These are phyloP conservation scores for Eristalis arbustorum DNA, from an alignment of 2,888 invertebrate species.

Conservation along the genomic window DNA sequence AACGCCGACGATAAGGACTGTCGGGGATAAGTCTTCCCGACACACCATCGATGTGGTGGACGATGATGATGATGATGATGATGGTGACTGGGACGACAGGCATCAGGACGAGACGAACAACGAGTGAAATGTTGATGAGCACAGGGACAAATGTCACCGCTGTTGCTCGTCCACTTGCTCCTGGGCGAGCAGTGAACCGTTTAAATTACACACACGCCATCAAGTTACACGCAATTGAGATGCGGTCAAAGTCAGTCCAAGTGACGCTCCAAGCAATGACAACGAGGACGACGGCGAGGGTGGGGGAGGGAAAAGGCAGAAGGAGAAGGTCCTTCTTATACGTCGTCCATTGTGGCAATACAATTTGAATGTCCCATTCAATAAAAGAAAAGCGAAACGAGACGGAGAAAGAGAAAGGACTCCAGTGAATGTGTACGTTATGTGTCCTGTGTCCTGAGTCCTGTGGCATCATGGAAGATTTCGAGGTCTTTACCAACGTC, in stretches of 20 bases:
- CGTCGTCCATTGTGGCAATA: constrained; percentile 30
- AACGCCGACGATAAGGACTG: constrained; percentile 11
- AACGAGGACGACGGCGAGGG: background rate
- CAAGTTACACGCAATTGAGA: constrained; percentile 39
- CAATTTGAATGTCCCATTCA: constrained; percentile 65
- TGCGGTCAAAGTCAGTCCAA: constrained; percentile 59
- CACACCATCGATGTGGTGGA: background rate
- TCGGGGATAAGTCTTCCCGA: constrained; percentile 41
- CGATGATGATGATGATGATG: background rate
- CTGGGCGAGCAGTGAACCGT: constrained; percentile 61
- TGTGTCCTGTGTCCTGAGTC: constrained; percentile 25
- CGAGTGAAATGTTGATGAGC: background rate
- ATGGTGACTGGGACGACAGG: constrained; percentile 3
- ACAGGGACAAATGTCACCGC: constrained; percentile 3
- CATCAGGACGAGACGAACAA: background rate
- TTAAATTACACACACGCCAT: constrained; percentile 69
- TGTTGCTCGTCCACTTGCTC: constrained; percentile 31
- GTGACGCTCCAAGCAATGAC: background rate
- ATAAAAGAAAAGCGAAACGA: constrained; percentile 33
- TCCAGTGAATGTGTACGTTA: background rate
- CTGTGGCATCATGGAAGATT: constrained; percentile 15
- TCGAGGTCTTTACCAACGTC: constrained; percentile 32
- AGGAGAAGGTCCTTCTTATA: constrained; percentile 15
- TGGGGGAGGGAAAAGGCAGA: background rate
- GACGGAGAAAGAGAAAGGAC: background rate